Evolutionary conservation across 2,113 vertebrate species (phyloP), one percentile per base, ranked within the genome.

Genomic region (Donacobius atricapilla): DNA sequence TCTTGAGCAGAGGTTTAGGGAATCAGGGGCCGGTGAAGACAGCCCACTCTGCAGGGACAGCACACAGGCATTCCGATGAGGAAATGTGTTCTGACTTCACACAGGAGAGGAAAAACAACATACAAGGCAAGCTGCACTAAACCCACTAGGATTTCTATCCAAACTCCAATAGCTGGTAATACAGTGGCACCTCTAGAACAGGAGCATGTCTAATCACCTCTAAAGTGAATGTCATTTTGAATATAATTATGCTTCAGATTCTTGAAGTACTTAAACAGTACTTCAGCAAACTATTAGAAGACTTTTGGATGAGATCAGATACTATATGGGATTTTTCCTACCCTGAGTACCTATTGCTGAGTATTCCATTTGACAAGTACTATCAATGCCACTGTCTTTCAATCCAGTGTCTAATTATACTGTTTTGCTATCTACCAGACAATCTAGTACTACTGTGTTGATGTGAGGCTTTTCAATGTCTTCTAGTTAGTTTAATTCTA

Each of bases 1-100:
- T 7, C 9, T 11, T 0, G 6, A 64, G 33, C 53, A 76, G 66
- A 27, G 39, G 20, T 33, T n/a, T 1, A 1, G 57, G 60, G 47
- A 45, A 7, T 3, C 0, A 1, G 54, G 35, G 60, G 28, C 56
- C 16, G 7, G 20, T 25, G 28, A 0, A 4, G 44, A 64, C 77
- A 54, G 61, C 53, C 18, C 35, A 7, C 3, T 1, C 21, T 3
- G 58, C 30, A 44, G 44, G 39, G 42, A 21, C 64, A 92, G 50
- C 18, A 20, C 0, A 0, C 30, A 30, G 37, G 35, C 0, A 0
- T 14, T 10, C 45, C 0, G 0, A 15, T 0, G 0, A 51, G 75
- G 47, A n/a, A 44, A 45, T 3, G 7, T 6, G 2, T 4, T 44
- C 28, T 57, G 51, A 31, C 39, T 35, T 19, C 28, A 63, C 21